Conservation (phyloP, 2,113 vertebrate genomes). For the Argyrosomus japonicus region DNA sequence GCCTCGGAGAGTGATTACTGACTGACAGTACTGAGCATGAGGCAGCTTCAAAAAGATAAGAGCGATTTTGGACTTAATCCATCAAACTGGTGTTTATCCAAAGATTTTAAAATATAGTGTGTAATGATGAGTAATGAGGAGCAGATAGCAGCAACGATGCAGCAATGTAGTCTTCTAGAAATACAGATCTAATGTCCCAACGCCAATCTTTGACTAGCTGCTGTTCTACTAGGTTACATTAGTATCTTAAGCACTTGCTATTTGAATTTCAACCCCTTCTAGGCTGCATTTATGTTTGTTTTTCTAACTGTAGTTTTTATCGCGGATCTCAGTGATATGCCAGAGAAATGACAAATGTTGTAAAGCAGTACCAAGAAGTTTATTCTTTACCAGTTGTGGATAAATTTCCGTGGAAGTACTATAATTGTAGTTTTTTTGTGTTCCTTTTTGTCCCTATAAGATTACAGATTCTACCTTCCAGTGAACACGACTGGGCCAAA, state of each 20-base stretch:
- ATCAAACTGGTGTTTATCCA: neutral
- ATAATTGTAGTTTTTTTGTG: too few relatives aligned
- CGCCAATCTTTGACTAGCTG: neutral
- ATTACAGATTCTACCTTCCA: too few relatives aligned
- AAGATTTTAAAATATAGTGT: neutral
- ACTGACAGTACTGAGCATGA: neutral
- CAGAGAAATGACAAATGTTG: too few relatives aligned
- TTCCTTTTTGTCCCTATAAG: too few relatives aligned
- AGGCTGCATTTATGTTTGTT: too few relatives aligned
- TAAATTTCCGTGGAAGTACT: too few relatives aligned
- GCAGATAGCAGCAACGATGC: neutral
- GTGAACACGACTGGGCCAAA: too few relatives aligned
- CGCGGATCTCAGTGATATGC: too few relatives aligned
- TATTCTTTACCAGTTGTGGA: too few relatives aligned
- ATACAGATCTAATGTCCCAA: neutral
- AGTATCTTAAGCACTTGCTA: neutral
- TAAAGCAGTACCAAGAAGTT: too few relatives aligned
- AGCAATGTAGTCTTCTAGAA: neutral
- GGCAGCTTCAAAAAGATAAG: neutral
- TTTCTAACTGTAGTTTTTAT: too few relatives aligned
- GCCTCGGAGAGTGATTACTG: conserved; percentile 7
- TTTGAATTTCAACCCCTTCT: neutral
- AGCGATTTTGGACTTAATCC: neutral
- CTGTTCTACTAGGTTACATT: neutral
- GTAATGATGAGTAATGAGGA: too few relatives aligned